These are phyloP conservation scores for Spea hammondii DNA, from an alignment of 2,797 vertebrate genomes.

Conservation along the genomic window DNA sequence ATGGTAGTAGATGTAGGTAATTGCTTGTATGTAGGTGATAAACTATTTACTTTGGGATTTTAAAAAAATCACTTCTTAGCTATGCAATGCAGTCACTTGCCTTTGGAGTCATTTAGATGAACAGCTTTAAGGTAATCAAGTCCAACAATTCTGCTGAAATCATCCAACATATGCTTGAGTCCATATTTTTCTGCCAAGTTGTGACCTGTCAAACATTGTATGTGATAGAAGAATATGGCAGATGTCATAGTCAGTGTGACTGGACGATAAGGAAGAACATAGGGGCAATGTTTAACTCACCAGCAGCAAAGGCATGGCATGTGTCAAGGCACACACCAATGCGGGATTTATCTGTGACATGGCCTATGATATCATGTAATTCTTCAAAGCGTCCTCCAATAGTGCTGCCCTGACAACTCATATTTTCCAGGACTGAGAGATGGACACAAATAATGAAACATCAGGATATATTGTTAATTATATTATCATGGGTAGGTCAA, in stretches of 20 bases:
- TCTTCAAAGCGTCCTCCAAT: constrained; percentile 68
- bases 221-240: neutral
- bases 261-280: neutral
- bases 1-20: no score
- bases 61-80: no score
- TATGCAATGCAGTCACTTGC: constrained; percentile 49
- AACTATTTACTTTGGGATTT: no score
- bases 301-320: constrained; percentile 48
- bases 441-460: neutral
- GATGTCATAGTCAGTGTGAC: neutral
- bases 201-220: constrained; percentile 61
- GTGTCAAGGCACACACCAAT: constrained; percentile 54
- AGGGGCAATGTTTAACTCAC: constrained; percentile 1
- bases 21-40: no score
- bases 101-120: constrained; percentile 81
- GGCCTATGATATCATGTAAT: constrained; percentile 72
- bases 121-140: constrained; percentile 71
- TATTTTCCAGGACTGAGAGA: constrained; percentile 66
- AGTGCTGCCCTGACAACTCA: constrained; percentile 77
- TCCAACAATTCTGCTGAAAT: constrained; percentile 73
- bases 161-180: constrained; percentile 68
- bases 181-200: constrained; percentile 70
- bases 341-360: constrained; percentile 71
- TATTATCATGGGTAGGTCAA: no score
- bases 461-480: no score